Evolutionary conservation across 2,888 invertebrate genomes (phyloP), one percentile per base, ranked within the genome.

Genomic region (Hirtodrosophila confusa): DNA sequence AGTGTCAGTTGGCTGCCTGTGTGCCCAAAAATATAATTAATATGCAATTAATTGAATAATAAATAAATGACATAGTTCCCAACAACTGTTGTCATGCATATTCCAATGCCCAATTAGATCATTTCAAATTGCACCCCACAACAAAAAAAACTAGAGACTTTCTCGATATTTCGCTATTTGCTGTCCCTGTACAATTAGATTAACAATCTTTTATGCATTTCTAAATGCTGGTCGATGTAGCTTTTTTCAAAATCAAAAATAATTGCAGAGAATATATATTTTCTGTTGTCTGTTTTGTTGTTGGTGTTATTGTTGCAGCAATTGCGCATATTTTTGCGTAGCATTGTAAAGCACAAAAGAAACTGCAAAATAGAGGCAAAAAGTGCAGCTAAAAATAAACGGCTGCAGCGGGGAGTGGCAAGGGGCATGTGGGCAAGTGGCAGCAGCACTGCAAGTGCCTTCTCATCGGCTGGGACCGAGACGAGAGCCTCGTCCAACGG

Each of bases 351-450:
- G 35, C 47, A 36, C 12, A 37, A 35, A 57, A 43, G 48, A 61
- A 60, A 69, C 51, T 48, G 54, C 49, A 63, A 53, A 72, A 61
- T 49, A 65, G 40, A 61, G 45, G 41, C 40, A 63, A 76, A 63
- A 55, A 69, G 57, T 75, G 71, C 55, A 41, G 75, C 75, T 86
- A 86, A 83, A 80, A 75, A 86, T 86, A 80, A 72, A 67, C 72
- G 72, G 67, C 76, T 63, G 68, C 83, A 63, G 66, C 47, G 66
- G 65, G 70, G 71, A 60, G 65, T 43, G 75, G 54, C 75, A 2
- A 50, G 27, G 5, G 27, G 27, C 27, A 1, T 1, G 17, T 17
- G 17, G 17, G 17, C 17, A 17, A 50, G 62, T 63, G 63, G 50
- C 65, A 65, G 54, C 75, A 40, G 57, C 61, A 57, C 54, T 71